Base-by-base conservation (phyloP, 2,888 invertebrate species). In the Melanostoma mellinum region DNA sequence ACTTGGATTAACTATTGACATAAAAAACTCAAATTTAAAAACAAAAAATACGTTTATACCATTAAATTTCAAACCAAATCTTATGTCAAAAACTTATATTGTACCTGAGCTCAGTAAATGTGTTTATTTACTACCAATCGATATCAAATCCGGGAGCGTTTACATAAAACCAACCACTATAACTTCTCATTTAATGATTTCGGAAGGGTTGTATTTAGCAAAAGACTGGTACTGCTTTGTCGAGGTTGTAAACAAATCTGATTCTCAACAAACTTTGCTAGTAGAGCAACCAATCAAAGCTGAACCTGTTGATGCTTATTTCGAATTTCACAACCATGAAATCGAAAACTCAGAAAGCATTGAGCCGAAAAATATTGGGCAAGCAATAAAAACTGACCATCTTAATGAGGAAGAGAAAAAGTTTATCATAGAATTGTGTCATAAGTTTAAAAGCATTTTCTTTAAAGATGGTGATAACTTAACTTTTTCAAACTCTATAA, bases 141-240 rank as follows among this genome's bases (percentile, higher is more conserved):
- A 40, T 40, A 35, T 56, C 3, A 40, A 56, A 56, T 56, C 56
- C 9, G 56, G 38, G 38, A 56, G 56, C 5, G 40, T 56, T 30
- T 40, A 56, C 4, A 56, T 56, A 50, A 40, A 42, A 36, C 44
- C 60, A 32, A 33, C 42, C 20, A 1, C 20, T 20, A 20, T 20
- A 20, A 20, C 20, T 20, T 20, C 20, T 20, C 20, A 20, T 20
- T 20, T 20, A 20, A 20, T 20, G 20, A 6, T 36, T 3, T 35
- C 10, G 36, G 36, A 55, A 6, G 55, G n/a, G 33, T 2, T 55
- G 5, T 55, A 55, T 3, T 6, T 33, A 53, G 36, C 35, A 33
- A 5, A 4, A 3, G n/a, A 53, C 5, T 35, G 53, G 53, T 53
- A 32, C 33, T 53, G 9, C 9, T 53, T 9, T 3, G 9, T 53